Evolutionary conservation across 2,888 invertebrate genomes (phyloP), one percentile per base, ranked within the genome.

Genomic region (Aporophyla lueneburgensis): DNA sequence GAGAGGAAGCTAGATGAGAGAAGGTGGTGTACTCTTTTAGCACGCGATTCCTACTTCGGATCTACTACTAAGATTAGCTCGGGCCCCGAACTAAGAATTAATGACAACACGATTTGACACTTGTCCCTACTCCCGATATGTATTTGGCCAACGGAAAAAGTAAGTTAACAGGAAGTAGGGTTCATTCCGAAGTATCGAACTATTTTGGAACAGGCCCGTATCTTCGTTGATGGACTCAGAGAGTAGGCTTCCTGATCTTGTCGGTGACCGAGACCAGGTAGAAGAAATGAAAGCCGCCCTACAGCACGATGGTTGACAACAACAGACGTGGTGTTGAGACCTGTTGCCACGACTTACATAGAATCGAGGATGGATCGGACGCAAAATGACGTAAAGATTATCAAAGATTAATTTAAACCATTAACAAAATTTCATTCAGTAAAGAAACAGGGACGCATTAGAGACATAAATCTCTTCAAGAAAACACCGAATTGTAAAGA

Each of bases 401-500:
- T 21, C 1, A 67, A 19, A 65, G 33, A 77, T 56, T 49, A 24
- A 78, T 58, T 58, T 43, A n/a, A 54, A 49, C 7, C 24, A 27
- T 9, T 40, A 40, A n/a, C 27, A 68, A 68, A 3, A 27, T 61
- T 21, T 21, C 16, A 46, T 46, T 33, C 19, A 61, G 33, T 24
- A 65, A 76, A n/a, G 49, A 40, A 33, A 61, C 63, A 27, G 40
- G 24, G 33, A 59, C 14, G 59, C 19, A 71, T 46, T 21, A 21
- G 21, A 61, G 43, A 54, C 54, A 56, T 33, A 83, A 71, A 71
- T 43, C 49, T 53, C 49, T 46, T 16, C 27, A 51, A 16, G 33
- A 77, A 83, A 33, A 51, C 46, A 71, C 14, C 53, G 16, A 83
- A 77, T 66, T 51, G 59, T 78, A 83, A 67, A 84, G 43, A 61